Evolutionary conservation across 2,113 vertebrate species (phyloP).

Genomic region (Ranitomeya variabilis): DNA sequence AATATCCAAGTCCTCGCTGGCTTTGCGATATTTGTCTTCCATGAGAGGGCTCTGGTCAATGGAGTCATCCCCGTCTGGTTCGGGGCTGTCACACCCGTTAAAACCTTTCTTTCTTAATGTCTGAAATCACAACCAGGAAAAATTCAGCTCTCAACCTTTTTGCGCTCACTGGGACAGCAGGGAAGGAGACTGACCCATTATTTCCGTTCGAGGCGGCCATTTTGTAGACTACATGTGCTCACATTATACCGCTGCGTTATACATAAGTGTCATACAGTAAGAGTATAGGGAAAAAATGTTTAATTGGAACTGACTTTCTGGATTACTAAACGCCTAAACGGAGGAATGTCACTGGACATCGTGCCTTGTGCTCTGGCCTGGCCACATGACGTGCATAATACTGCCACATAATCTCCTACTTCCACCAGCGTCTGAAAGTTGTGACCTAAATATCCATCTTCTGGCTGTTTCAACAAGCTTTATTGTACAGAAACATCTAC

Average conservation of each 20-base stretch:
- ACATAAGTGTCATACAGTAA: not conserved
- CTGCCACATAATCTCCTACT: not conserved
- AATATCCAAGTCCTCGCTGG: slow-evolving; percentile 92
- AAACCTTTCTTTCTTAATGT: slow-evolving; percentile 99
- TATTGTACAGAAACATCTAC: not conserved
- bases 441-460: not conserved
- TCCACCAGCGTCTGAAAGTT: not conserved
- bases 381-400: not conserved
- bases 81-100: slow-evolving; percentile 98
- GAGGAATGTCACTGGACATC: not conserved
- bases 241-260: not conserved
- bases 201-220: not conserved
- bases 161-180: not conserved
- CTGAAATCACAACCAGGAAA: slow-evolving; percentile 77
- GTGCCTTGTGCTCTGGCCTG: not conserved
- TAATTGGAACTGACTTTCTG: not conserved
- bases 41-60: slow-evolving; percentile 95
- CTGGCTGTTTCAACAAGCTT: not conserved
- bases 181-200: not conserved
- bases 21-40: slow-evolving; percentile 95
- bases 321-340: not conserved
- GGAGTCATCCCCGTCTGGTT: slow-evolving; percentile 96
- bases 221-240: not conserved
- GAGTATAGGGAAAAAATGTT: too few species aligned
- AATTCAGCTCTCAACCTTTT: slow-evolving; percentile 52